phyloP scores from a whole-genome alignment of 1,140 invertebrate genomes.

The Drosophila serrata region DNA sequence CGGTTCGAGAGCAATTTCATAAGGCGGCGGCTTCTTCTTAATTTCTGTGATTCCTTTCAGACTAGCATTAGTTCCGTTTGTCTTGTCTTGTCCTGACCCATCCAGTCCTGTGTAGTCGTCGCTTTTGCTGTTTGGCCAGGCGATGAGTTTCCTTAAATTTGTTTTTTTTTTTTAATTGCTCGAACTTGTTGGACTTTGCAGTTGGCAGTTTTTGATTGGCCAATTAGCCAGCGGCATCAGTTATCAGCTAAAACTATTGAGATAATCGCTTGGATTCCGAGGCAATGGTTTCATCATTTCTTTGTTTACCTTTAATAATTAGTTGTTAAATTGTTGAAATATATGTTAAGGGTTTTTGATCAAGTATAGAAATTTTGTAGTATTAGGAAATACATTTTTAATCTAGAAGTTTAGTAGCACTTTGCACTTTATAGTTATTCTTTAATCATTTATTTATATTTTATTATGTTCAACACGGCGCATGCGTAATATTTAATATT shows the following conservation, averaged over 20 bases:
- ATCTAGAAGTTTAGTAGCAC: not conserved
- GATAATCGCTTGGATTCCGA: constrained; percentile 2
- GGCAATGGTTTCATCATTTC: not conserved
- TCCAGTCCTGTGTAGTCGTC: not conserved
- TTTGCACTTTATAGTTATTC: not conserved
- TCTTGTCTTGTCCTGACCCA: constrained; percentile 36
- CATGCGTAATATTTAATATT: constrained; percentile 8
- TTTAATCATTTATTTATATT: not conserved
- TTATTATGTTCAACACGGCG: not conserved
- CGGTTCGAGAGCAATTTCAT: constrained; percentile 46
- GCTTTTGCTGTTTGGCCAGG: constrained; percentile 27
- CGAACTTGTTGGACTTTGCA: constrained; percentile 53
- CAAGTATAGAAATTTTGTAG: not conserved
- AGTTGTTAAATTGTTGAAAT: not conserved
- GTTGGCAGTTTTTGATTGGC: constrained; percentile 76
- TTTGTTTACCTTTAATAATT: not conserved
- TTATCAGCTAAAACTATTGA: constrained; percentile 33
- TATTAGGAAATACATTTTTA: not conserved
- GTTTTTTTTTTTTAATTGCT: constrained; percentile 80
- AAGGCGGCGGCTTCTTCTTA: constrained; percentile 68
- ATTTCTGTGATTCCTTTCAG: constrained; percentile 62
- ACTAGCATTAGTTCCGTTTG: constrained; percentile 76
- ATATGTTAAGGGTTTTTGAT: not conserved
- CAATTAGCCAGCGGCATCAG: constrained; percentile 71
- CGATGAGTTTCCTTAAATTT: constrained; percentile 54